phyloP scores from a whole-genome alignment of 2,888 invertebrate species.

The Sphecodes monilicornis region DNA sequence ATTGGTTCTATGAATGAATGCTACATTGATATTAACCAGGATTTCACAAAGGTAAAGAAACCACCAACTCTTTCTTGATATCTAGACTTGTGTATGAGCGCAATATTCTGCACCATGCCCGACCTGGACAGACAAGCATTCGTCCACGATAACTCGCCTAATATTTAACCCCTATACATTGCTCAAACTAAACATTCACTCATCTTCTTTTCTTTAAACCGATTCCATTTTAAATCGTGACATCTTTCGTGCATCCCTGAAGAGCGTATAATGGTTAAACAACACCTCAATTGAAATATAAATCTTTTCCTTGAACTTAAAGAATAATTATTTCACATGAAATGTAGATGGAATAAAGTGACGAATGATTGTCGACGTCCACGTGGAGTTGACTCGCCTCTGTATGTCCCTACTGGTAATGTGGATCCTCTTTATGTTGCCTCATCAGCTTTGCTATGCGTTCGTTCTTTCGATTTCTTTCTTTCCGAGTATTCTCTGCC shows the following conservation, averaged over 20 bases:
- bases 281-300: not conserved
- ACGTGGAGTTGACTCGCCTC: conserved; percentile 47
- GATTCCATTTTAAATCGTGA: not conserved
- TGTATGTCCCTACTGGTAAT: conserved; percentile 58
- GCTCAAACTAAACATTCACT: not conserved
- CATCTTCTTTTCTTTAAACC: not conserved
- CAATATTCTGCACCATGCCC: conserved; percentile 61
- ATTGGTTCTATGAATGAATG: conserved; percentile 84
- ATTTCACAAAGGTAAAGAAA: conserved; percentile 84
- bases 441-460: conserved; percentile 66
- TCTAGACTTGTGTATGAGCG: conserved; percentile 70
- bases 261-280: not conserved
- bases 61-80: conserved; percentile 82
- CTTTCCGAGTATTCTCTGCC: conserved; percentile 43
- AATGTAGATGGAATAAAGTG: not conserved
- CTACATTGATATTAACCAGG: conserved; percentile 84
- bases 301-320: not conserved
- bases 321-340: not conserved
- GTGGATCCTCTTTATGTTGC: conserved; percentile 63
- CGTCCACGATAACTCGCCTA: not conserved
- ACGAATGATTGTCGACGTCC: conserved; percentile 48
- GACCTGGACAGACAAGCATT: conserved; percentile 49
- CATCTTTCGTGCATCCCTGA: not conserved
- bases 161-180: not conserved
- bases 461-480: conserved; percentile 65